phyloP scores from a whole-genome alignment of 2,888 invertebrate genomes.

The Stomorhina lunata region DNA sequence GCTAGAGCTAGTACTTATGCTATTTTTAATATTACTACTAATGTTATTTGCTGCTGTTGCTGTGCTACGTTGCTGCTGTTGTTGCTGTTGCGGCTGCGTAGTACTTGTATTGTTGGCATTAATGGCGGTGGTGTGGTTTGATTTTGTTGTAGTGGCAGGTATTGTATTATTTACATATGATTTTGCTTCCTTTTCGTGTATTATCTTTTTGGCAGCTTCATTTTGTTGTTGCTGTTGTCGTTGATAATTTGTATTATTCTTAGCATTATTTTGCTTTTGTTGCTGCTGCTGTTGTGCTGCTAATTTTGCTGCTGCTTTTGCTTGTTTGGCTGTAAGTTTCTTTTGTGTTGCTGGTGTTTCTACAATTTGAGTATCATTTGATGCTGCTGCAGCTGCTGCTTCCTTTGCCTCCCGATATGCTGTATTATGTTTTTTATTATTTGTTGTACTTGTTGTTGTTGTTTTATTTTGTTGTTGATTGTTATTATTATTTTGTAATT shows the following conservation, averaged over 20 bases:
- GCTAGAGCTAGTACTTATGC: conserved; percentile 54
- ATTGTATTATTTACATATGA: conserved; percentile 61
- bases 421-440: conserved; percentile 68
- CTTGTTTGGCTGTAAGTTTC: conserved; percentile 68
- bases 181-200: conserved; percentile 64
- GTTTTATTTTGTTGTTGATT: conserved; percentile 69
- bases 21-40: conserved; percentile 38
- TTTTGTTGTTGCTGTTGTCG: conserved; percentile 59
- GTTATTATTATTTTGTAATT: conserved; percentile 71
- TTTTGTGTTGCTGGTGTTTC: conserved; percentile 52
- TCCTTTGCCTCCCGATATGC: conserved; percentile 73
- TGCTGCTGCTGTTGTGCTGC: conserved; percentile 63
- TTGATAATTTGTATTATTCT: conserved; percentile 59
- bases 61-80: conserved; percentile 57
- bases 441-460: conserved; percentile 64
- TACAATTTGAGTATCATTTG: conserved; percentile 52
- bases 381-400: too few species aligned
- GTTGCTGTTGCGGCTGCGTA: conserved; percentile 51
- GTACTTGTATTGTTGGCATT: conserved; percentile 74
- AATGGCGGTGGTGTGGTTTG: conserved; percentile 67
- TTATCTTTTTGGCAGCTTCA: conserved; percentile 61
- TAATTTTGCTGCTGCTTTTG: conserved; percentile 68
- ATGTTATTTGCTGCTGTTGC: conserved; percentile 68
- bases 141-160: conserved; percentile 66
- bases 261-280: conserved; percentile 63